Percentiles rank a stretch among this genome's conserved stretches.
Conservation (phyloP, 2,888 invertebrate species). For the Brachynemurus nebulosus region DNA sequence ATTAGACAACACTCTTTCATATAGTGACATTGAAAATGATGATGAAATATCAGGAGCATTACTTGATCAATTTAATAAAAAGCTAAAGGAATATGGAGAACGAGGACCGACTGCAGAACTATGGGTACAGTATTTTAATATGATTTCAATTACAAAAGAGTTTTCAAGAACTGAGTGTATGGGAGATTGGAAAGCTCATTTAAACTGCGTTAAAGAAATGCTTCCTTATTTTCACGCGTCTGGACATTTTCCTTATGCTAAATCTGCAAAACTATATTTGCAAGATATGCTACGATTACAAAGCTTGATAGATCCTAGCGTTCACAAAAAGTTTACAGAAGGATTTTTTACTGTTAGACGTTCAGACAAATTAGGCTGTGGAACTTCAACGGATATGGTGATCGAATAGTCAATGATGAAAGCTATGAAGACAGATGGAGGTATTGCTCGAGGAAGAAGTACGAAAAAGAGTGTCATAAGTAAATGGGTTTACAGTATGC, state of each 20-base stretch:
- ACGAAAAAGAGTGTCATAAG: conserved; percentile 26
- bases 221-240: conserved; percentile 9
- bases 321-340: conserved; percentile 1
- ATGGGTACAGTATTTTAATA: conserved; percentile 18
- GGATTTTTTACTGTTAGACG: conserved; percentile 22
- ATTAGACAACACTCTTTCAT: conserved; percentile 21
- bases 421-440: conserved; percentile 27
- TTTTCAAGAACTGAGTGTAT: conserved; percentile 28
- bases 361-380: conserved; percentile 27
- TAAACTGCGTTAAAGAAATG: conserved; percentile 26
- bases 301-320: conserved; percentile 19
- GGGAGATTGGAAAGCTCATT: conserved; percentile 28
- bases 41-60: conserved; percentile 15
- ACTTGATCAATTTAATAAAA: conserved; percentile 22
- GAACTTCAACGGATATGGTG: conserved; percentile 27
- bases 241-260: background rate
- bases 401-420: conserved; percentile 25
- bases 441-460: conserved; percentile 28
- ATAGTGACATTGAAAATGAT: conserved; percentile 23
- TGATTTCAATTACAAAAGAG: conserved; percentile 26
- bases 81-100: conserved; percentile 21
- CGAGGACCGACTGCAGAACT: conserved; percentile 23
- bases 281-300: conserved; percentile 17
- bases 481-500: conserved; percentile 26
- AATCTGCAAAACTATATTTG: background rate